These are phyloP conservation scores for Thinocorus orbignyianus DNA, from an alignment of 2,113 vertebrate species.

Conservation along the genomic window DNA sequence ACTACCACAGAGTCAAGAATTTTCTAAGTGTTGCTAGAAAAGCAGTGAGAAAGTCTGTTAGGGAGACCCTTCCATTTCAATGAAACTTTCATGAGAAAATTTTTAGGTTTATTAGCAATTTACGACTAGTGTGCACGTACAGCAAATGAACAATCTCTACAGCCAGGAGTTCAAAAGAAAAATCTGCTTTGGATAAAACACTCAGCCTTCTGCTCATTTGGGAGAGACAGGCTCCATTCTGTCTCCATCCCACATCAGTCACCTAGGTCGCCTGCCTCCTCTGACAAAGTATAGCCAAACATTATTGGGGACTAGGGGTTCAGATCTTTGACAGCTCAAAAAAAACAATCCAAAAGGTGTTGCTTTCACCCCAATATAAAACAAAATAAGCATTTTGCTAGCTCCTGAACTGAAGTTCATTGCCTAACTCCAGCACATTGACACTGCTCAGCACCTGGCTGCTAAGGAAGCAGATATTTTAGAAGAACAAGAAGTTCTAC, in stretches of 20 bases:
- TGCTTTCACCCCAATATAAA: not conserved
- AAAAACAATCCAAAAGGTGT: not conserved
- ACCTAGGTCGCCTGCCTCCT: not conserved
- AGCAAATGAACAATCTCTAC: not conserved
- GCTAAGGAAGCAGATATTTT: not conserved
- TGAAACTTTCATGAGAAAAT: not conserved
- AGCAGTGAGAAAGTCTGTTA: not conserved
- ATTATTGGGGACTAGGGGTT: rapidly evolving
- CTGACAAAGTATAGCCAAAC: not conserved
- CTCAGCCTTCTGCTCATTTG: not conserved
- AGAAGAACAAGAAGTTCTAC: not conserved
- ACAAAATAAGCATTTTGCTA: not conserved
- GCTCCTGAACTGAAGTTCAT: not conserved
- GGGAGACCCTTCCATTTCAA: not conserved
- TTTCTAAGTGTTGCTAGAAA: not conserved
- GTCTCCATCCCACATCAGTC: not conserved
- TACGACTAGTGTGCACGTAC: not conserved
- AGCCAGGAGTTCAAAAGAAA: not conserved
- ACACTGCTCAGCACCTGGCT: not conserved
- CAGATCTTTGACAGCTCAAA: not conserved
- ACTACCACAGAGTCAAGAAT: not conserved
- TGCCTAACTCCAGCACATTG: not conserved
- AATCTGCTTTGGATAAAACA: not conserved
- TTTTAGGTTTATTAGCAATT: not conserved
- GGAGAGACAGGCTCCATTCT: not conserved